Percentiles rank a stretch among this genome's conserved stretches.
Conservation (phyloP, 2,113 vertebrate species). For the Dendropsophus ebraccatus region DNA sequence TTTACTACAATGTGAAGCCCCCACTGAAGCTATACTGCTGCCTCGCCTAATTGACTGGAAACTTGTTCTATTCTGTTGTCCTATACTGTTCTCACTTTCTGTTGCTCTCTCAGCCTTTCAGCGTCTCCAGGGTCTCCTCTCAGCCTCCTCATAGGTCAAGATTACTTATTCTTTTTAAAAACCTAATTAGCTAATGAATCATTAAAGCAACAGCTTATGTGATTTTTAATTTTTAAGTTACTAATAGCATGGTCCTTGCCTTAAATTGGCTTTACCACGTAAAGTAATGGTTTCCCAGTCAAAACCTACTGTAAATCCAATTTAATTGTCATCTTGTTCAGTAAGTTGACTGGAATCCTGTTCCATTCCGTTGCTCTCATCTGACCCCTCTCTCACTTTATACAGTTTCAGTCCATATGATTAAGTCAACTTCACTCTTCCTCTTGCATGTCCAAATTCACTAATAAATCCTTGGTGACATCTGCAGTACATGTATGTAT, state of each 20-base stretch:
- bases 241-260: neutral
- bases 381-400: neutral
- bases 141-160: neutral
- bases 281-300: neutral
- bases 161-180: neutral
- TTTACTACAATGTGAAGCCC: neutral
- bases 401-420: no score
- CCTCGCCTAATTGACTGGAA: neutral
- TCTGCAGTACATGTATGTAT: no score
- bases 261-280: neutral
- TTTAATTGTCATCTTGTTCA: neutral
- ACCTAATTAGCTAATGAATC: neutral
- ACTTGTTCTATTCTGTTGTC: neutral
- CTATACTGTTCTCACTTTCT: neutral
- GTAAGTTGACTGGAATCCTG: neutral
- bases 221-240: neutral
- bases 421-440: no score
- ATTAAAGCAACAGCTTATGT: neutral
- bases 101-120: neutral
- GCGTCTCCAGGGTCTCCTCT: no score
- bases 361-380: neutral
- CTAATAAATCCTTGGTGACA: no score
- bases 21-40: neutral
- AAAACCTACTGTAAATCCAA: neutral
- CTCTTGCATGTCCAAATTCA: no score